Base-by-base conservation (phyloP, 2,888 invertebrate species). In the Imbricaverruca yamaguchii region DNA sequence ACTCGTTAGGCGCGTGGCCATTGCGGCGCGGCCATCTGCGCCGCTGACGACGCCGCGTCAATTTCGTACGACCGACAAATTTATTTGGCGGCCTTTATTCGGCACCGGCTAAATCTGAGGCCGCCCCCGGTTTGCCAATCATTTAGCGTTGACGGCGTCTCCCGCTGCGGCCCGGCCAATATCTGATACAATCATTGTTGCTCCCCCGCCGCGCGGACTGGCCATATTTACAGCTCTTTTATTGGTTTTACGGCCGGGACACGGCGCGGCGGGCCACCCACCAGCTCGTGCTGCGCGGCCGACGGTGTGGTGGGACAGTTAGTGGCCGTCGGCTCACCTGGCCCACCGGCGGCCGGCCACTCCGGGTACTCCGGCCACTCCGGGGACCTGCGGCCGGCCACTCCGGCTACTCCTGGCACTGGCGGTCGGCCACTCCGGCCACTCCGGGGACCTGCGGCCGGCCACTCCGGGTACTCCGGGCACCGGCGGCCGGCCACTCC, bases 221-320 rank as follows among this genome's bases (percentile, higher is more conserved):
- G 53, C 53, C 18, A 74, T 74, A 74, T 74, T 74, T 74, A 74
- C 74, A 74, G 74, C 74, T 74, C 74, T 74, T 74, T 53, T 74
- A 74, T 74, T 74, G 74, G 74, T 74, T 74, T 74, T 74, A 74
- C 53, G 74, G 74, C 23, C 74, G 39, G 53, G 25, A 67, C 67
- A 25, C 67, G 67, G 25, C 25, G 12, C n/a, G 67, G 25, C 25
- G 67, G 67, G 25, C 61, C 67, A 67, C 67, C 67, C 67, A 67
- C 67, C 25, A 13, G 67, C 67, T 23, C 12, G 13, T 13, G 67
- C 25, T 11, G 25, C 61, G 61, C 15, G 61, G 61, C 15, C 61
- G 61, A 18, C 25, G 67, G 2, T 39, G 39, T 39, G 39, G 39
- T 39, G 1, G 39, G 39, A 39, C 2, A 39, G 39, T 39, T 39